These are phyloP conservation scores for Cryptoprocta ferox DNA, from an alignment of 2,797 vertebrate genomes.

Conservation along the genomic window DNA sequence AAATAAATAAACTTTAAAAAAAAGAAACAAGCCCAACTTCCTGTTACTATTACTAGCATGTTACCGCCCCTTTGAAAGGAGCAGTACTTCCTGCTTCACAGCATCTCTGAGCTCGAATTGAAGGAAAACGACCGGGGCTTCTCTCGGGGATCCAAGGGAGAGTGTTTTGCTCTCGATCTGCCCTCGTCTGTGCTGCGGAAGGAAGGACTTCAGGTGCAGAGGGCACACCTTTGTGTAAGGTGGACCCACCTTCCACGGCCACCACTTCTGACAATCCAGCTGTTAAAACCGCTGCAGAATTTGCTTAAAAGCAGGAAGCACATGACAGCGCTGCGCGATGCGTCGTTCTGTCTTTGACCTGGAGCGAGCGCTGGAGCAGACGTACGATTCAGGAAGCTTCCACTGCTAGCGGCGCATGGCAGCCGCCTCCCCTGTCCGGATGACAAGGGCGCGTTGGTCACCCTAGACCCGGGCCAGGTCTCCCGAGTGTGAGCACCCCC, in stretches of 20 bases:
- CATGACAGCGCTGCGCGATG: not conserved
- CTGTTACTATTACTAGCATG: too few relatives aligned
- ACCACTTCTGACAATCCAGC: not conserved
- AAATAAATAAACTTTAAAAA: too few relatives aligned
- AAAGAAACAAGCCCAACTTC: too few relatives aligned
- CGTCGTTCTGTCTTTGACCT: fast-evolving
- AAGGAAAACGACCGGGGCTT: not conserved
- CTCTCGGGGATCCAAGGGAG: fast-evolving
- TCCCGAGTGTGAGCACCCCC: not conserved
- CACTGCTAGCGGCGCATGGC: fast-evolving
- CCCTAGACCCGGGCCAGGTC: fast-evolving
- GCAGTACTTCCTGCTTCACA: not conserved
- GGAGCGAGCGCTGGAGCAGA: not conserved
- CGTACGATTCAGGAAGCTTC: fast-evolving
- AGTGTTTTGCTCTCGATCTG: not conserved
- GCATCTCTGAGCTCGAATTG: not conserved
- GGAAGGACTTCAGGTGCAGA: not conserved
- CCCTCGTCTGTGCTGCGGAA: not conserved
- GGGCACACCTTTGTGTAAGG: too few relatives aligned
- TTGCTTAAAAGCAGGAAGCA: not conserved
- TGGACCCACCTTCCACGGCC: fast-evolving
- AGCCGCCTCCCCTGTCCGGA: not conserved
- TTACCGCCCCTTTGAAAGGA: not conserved
- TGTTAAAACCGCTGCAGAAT: not conserved
- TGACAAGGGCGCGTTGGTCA: fast-evolving